phyloP scores from a whole-genome alignment of 1,140 invertebrate genomes.

The Tetraneura akinire region DNA sequence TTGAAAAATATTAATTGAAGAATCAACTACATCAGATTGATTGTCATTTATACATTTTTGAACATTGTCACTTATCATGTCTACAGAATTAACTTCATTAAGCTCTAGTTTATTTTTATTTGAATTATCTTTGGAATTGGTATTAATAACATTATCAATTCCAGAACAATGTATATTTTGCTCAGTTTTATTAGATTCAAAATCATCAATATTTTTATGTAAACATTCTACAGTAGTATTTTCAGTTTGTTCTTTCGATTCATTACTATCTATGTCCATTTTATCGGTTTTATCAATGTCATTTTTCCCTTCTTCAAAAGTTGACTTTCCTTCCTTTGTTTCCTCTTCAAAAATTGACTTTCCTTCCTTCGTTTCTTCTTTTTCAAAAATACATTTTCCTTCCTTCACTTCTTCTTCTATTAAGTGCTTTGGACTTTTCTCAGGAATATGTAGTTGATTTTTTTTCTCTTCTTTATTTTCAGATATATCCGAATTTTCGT shows the following conservation, averaged over 20 bases:
- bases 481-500: neutral
- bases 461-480: neutral
- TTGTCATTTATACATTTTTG: neutral
- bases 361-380: neutral
- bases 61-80: neutral
- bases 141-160: neutral
- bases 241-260: neutral
- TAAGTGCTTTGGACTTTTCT: neutral
- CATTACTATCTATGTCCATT: neutral
- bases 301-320: neutral
- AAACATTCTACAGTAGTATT: slow-evolving; percentile 13
- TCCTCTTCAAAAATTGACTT: neutral
- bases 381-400: neutral
- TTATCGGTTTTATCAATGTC: neutral
- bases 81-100: neutral
- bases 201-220: neutral
- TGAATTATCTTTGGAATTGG: neutral
- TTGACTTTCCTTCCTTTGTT: neutral
- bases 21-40: neutral
- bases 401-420: neutral
- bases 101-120: neutral
- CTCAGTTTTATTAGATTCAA: neutral
- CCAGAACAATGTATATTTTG: neutral
- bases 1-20: slow-evolving; percentile 15
- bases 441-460: neutral